Evolutionary conservation across 2,113 vertebrate species (phyloP).

Genomic region (Tupaia tana): DNA sequence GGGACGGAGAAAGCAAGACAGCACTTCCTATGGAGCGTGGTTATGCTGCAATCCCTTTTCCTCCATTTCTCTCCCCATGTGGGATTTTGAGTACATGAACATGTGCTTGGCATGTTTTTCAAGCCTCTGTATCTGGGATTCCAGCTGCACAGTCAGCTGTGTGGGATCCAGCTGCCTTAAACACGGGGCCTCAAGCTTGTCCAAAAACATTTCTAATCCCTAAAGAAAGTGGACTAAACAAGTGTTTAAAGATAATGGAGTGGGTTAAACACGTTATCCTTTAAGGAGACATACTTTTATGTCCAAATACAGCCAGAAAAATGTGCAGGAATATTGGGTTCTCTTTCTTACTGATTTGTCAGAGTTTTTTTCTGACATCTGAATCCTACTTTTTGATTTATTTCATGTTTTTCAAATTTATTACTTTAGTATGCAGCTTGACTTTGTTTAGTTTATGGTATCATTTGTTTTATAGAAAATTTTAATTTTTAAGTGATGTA

Average conservation of each 20-base stretch:
- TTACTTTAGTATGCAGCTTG: neutral
- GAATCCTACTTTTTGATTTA: conserved; percentile 38
- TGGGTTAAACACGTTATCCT: neutral
- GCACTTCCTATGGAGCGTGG: too few relatives aligned
- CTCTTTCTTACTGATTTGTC: neutral
- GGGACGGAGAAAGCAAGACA: too few relatives aligned
- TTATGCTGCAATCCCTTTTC: too few relatives aligned
- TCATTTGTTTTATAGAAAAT: neutral
- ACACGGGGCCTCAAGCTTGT: too few relatives aligned
- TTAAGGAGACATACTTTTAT: neutral
- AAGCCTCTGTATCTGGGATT: too few relatives aligned
- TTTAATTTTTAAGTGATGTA: conserved; percentile 7
- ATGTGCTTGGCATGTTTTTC: too few relatives aligned
- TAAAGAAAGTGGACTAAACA: neutral
- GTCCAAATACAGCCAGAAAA: neutral
- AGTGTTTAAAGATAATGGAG: neutral
- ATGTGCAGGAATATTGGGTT: neutral
- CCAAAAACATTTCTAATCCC: neutral
- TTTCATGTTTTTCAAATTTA: neutral
- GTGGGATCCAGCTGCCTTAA: too few relatives aligned
- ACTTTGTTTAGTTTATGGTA: neutral
- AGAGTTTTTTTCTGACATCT: neutral
- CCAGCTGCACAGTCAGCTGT: too few relatives aligned
- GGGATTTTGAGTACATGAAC: too few relatives aligned
- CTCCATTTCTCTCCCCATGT: too few relatives aligned